Evolutionary conservation across 2,113 vertebrate genomes (phyloP).

Genomic region (Tetrax tetrax): DNA sequence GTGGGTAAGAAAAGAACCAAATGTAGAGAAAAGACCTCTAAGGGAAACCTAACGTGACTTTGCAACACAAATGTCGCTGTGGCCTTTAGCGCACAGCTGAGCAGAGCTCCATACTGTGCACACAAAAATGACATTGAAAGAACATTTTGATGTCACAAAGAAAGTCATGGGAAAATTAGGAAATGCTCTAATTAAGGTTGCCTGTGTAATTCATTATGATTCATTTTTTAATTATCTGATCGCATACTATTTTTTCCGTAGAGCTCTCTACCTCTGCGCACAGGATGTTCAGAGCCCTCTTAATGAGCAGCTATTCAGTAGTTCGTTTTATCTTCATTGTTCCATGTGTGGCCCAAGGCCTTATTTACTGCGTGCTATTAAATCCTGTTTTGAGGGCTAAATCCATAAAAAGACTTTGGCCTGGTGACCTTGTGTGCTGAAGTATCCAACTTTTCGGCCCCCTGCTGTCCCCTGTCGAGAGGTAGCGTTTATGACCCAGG

Average conservation of each 20-base stretch:
- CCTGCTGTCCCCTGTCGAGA: conserved; percentile 37
- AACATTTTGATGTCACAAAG: neutral
- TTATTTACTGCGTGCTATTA: conserved; percentile 54
- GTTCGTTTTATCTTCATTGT: conserved; percentile 63
- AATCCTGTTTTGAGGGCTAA: conserved; percentile 63
- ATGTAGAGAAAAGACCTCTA: neutral
- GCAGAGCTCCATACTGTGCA: neutral
- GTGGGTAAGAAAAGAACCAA: neutral
- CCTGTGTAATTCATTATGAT: conserved; percentile 54
- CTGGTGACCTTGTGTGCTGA: conserved; percentile 34
- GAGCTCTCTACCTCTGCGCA: conserved; percentile 10
- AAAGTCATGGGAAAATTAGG: neutral
- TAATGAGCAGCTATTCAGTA: conserved; percentile 50
- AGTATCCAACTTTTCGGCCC: neutral
- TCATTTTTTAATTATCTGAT: conserved; percentile 52
- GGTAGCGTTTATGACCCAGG: conserved; percentile 56
- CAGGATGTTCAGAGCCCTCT: conserved; percentile 49
- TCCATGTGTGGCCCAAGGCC: conserved; percentile 64
- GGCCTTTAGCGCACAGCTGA: neutral
- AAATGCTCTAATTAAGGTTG: conserved; percentile 36
- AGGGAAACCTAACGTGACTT: neutral
- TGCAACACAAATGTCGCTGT: neutral
- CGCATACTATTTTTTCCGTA: conserved; percentile 48
- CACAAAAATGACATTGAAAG: neutral
- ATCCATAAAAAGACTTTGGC: conserved; percentile 65